Evolutionary conservation across 2,888 invertebrate genomes (phyloP).

Genomic region (Spodoptera littoralis): DNA sequence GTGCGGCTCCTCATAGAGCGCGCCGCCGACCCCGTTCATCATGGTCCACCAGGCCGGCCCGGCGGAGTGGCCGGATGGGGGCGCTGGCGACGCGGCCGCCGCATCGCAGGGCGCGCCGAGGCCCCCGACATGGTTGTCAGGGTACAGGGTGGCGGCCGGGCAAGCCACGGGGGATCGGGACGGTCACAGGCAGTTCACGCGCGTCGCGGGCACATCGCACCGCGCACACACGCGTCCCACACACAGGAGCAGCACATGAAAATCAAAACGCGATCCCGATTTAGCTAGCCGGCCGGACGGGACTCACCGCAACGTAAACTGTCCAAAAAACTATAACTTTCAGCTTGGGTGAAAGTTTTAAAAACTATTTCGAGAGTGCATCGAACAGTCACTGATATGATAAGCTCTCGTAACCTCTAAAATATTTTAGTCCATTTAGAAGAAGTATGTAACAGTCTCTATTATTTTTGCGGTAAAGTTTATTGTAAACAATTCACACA

Average conservation of each 20-base stretch:
- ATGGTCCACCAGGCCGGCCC: constrained; percentile 95
- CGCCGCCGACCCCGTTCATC: constrained; percentile 94
- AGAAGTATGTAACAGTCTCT: constrained; percentile 55
- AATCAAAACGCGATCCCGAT: constrained; percentile 87
- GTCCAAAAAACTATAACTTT: constrained; percentile 61
- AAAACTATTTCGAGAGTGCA: constrained; percentile 53
- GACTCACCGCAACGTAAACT: constrained; percentile 73
- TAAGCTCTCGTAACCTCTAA: constrained; percentile 67
- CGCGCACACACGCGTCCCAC: constrained; percentile 85
- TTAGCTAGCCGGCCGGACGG: constrained; percentile 83
- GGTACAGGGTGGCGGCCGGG: constrained; percentile 95
- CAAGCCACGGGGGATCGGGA: constrained; percentile 92
- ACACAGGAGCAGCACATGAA: constrained; percentile 86
- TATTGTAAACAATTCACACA: constrained; percentile 58
- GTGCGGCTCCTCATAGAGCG: constrained; percentile 92
- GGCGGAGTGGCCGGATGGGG: constrained; percentile 95
- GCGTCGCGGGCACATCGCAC: constrained; percentile 88
- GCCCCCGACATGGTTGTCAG: constrained; percentile 92
- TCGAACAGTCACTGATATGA: constrained; percentile 80
- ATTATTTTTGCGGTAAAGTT: constrained; percentile 50
- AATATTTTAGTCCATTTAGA: constrained; percentile 57
- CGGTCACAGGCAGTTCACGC: constrained; percentile 84
- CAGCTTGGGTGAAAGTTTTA: constrained; percentile 52
- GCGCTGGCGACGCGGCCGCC: constrained; percentile 92
- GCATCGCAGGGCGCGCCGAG: constrained; percentile 91